Percentiles rank a stretch among this genome's conserved stretches.
Conservation (phyloP, 2,888 invertebrate species). For the Stegana nigrithorax region DNA sequence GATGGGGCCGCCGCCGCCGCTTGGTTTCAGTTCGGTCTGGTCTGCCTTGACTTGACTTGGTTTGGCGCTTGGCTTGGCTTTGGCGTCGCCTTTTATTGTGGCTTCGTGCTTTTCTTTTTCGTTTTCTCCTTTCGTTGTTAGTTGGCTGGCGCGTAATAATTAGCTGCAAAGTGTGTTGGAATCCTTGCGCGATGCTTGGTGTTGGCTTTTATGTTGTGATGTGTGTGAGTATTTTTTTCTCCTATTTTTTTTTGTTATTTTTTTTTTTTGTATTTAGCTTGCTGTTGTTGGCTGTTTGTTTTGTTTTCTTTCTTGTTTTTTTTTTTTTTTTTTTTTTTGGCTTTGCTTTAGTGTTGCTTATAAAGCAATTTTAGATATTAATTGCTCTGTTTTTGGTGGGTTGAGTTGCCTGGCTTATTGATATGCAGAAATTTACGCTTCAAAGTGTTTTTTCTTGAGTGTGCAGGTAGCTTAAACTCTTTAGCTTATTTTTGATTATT, state of each 20-base stretch:
- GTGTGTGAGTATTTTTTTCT: too few species aligned
- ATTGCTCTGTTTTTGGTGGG: not conserved
- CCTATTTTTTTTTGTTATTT: too few species aligned
- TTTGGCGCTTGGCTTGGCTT: not conserved
- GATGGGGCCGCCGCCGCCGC: not conserved
- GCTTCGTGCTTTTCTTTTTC: not conserved
- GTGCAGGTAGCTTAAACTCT: too few species aligned
- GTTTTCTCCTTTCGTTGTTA: constrained; percentile 1
- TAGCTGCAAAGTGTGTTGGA: constrained; percentile 3
- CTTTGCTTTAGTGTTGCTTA: not conserved
- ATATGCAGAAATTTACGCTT: too few species aligned
- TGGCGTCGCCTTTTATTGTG: constrained; percentile 5
- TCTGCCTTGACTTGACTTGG: not conserved
- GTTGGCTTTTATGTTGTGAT: too few species aligned
- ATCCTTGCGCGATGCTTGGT: too few species aligned
- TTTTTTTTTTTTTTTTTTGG: not conserved
- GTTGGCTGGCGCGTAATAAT: constrained; percentile 6
- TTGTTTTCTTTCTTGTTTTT: not conserved
- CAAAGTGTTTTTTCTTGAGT: too few species aligned
- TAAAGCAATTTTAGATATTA: not conserved
- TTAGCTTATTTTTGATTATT: not conserved
- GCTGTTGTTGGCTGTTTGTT: not conserved
- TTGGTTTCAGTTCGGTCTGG: not conserved
- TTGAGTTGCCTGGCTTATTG: too few species aligned
- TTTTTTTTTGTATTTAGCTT: too few species aligned